A percentile compares a stretch with the other conserved stretches of the same genome.
phyloP scores from a whole-genome alignment of 2,797 vertebrate species.

The Rhinogobio ventralis region DNA sequence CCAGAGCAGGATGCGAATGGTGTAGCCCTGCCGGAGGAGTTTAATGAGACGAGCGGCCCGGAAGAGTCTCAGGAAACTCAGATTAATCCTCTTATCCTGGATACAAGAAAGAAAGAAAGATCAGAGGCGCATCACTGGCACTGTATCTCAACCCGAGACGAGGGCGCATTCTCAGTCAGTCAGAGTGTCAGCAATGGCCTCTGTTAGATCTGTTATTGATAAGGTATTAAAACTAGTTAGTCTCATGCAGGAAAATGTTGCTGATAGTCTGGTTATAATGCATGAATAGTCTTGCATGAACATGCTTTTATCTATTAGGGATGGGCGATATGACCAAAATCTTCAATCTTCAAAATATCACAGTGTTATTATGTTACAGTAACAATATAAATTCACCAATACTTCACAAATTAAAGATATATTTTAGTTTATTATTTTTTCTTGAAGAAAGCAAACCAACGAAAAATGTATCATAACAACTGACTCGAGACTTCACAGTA shows the following conservation, averaged over 20 bases:
- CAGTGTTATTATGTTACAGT: neutral
- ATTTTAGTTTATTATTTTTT: neutral
- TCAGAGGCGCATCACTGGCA: conserved; percentile 8
- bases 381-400: neutral
- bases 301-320: conserved; percentile 19
- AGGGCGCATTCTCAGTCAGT: neutral
- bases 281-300: conserved; percentile 13
- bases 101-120: conserved; percentile 41
- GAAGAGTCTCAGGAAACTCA: conserved; percentile 95
- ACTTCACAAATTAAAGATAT: neutral
- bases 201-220: neutral
- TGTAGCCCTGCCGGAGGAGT: conserved; percentile 95
- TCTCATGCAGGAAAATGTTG: conserved; percentile 49
- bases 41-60: conserved; percentile 96
- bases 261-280: conserved; percentile 13
- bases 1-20: conserved; percentile 98
- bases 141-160: neutral
- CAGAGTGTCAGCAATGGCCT: neutral
- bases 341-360: neutral
- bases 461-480: neutral
- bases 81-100: conserved; percentile 95
- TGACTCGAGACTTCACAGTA: neutral
- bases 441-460: neutral
- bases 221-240: conserved; percentile 28
- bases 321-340: conserved; percentile 8